Evolutionary conservation across 2,888 invertebrate species (phyloP).

Genomic region (Cistogaster globosa): DNA sequence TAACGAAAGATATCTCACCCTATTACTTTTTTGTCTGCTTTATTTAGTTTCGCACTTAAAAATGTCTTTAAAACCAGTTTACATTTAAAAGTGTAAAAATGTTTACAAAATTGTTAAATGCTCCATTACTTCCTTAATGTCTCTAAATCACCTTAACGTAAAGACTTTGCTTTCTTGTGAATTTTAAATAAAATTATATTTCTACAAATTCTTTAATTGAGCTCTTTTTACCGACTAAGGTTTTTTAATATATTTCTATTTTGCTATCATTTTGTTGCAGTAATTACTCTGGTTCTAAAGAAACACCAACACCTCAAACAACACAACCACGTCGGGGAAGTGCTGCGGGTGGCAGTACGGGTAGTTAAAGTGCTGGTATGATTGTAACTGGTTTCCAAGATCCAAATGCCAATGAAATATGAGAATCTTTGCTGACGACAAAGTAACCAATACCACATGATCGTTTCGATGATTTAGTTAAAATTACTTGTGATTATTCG

Average conservation of each 20-base stretch:
- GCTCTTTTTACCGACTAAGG: neutral
- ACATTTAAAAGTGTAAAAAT: no score
- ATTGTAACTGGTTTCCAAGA: conserved; percentile 72
- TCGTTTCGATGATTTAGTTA: conserved; percentile 79
- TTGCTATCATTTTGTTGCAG: conserved; percentile 74
- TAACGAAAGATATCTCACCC: no score
- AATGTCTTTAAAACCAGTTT: no score
- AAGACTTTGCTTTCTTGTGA: no score
- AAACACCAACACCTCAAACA: conserved; percentile 80
- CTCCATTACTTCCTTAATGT: no score
- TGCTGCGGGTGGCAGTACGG: conserved; percentile 74
- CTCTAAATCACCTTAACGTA: no score
- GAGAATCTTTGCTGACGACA: conserved; percentile 75
- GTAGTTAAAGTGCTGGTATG: conserved; percentile 77
- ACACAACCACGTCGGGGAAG: conserved; percentile 73
- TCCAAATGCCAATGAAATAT: conserved; percentile 74
- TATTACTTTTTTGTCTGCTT: no score
- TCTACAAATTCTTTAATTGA: no score
- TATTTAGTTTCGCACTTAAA: no score
- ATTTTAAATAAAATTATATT: no score
- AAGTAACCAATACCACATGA: conserved; percentile 80
- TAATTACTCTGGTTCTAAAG: conserved; percentile 83
- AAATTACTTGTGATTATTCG: conserved; percentile 75
- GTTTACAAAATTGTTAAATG: no score
- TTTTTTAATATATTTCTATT: conserved; percentile 4